Evolutionary conservation across 2,113 vertebrate genomes (phyloP).

Genomic region (Hydrolagus affinis): DNA sequence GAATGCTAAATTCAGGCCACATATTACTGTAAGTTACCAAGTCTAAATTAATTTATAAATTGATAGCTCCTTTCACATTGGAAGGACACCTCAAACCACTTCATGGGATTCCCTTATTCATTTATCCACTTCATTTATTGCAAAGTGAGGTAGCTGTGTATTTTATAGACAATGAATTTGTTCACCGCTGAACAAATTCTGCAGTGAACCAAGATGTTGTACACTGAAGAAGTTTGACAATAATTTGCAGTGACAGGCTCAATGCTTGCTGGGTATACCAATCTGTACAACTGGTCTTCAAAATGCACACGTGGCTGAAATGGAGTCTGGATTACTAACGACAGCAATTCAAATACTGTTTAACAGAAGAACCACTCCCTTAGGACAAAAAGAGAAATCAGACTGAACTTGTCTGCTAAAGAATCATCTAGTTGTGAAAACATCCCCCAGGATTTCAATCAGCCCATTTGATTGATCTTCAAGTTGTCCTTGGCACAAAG

Average conservation of each 20-base stretch:
- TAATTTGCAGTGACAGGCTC: background rate
- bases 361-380: background rate
- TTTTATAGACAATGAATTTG: too few species aligned
- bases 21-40: background rate
- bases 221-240: background rate
- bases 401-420: background rate
- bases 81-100: background rate
- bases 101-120: too few species aligned
- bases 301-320: background rate
- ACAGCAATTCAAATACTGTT: background rate
- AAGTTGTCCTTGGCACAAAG: background rate
- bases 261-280: background rate
- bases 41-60: background rate
- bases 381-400: background rate
- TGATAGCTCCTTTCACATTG: background rate
- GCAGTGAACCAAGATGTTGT: background rate
- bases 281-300: background rate
- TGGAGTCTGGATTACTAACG: background rate
- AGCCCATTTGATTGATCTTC: background rate
- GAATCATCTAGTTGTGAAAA: too few species aligned
- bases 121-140: too few species aligned
- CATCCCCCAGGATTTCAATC: background rate
- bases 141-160: too few species aligned
- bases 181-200: too few species aligned
- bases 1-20: background rate